phyloP scores from a whole-genome alignment of 1,140 invertebrate genomes.

The Ceratina calcarata region DNA sequence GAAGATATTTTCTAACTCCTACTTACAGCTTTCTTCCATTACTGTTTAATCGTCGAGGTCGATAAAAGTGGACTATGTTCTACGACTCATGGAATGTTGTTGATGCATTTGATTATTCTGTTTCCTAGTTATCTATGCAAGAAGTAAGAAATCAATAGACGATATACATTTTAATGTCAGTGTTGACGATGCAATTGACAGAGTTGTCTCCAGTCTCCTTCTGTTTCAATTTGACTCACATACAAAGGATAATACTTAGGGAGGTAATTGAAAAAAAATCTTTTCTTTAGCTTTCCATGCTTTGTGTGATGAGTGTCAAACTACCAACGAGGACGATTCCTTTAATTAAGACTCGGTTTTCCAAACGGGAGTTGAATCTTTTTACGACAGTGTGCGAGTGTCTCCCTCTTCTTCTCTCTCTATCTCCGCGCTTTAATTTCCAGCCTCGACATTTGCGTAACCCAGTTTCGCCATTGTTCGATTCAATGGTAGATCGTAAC shows the following conservation, averaged over 20 bases:
- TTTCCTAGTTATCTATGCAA: too few species aligned
- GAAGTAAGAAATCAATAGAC: too few species aligned
- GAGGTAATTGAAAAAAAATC: too few species aligned
- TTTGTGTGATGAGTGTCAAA: not conserved
- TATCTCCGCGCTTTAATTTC: conserved; percentile 75
- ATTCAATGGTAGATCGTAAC: conserved; percentile 79
- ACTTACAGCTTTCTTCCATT: not conserved
- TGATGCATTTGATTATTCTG: not conserved
- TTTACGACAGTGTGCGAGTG: conserved; percentile 28
- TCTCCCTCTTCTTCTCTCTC: conserved; percentile 9
- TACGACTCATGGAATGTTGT: not conserved
- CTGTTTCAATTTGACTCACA: not conserved
- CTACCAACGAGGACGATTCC: not conserved
- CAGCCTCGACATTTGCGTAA: conserved; percentile 80
- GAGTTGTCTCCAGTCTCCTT: too few species aligned
- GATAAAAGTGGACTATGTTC: not conserved
- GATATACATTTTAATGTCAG: too few species aligned
- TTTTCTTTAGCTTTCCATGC: not conserved
- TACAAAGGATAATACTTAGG: not conserved
- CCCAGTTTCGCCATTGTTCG: conserved; percentile 80
- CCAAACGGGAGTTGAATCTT: conserved; percentile 46
- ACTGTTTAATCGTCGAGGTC: not conserved
- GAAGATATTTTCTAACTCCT: too few species aligned
- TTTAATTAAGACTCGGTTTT: conserved; percentile 40
- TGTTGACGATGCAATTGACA: too few species aligned